Evolutionary conservation across 2,113 vertebrate genomes (phyloP), one percentile per base, ranked within the genome.

Genomic region (Hassar affinis): DNA sequence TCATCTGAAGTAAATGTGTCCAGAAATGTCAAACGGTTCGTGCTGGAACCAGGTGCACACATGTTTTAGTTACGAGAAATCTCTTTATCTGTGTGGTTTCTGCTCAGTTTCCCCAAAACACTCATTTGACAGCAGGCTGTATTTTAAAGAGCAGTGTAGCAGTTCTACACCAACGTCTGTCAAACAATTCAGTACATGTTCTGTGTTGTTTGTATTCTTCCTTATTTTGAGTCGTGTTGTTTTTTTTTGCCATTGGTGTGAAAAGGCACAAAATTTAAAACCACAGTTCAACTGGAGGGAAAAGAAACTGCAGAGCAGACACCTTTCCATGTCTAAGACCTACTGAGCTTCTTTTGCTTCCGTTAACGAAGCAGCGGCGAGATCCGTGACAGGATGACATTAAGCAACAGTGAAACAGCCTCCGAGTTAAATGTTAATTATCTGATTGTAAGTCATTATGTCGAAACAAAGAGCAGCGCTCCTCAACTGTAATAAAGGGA

Each of bases 231-330:
- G 18, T 10, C 57, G 17, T 25, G 15, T 15, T 49, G 1, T 12
- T 62, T 14, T 62, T 22, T 25, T 66, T 35, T 42, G 20, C 30
- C 18, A 10, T 38, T 77, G 30, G 1, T 56, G 51, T 56, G 33
- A 22, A 54, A 11, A 56, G 49, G 35, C 2, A 14, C 7, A 38
- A 12, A 22, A 77, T 27, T 77, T 76, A 20, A 76, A 54, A 54
- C 49, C 30, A 77, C 74, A 77, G 51, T 38, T 54, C 75, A 77
- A 33, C 33, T 76, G 27, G 15, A 51, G 15, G 74, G 18, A 77
- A 38, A 56, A 30, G 51, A 77, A 78, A 57, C 27, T 57, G 52
- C 76, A 35, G 52, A n/a, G n/a, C 18, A 78, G 9, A 78, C 52
- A 57, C 17, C 74, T 56, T 76, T 78, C 22, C 52, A 59, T n/a